A percentile compares a stretch with the other conserved stretches of the same genome.
Conservation (phyloP, 2,797 vertebrate species). For the Rhadinocentrus ornatus region DNA sequence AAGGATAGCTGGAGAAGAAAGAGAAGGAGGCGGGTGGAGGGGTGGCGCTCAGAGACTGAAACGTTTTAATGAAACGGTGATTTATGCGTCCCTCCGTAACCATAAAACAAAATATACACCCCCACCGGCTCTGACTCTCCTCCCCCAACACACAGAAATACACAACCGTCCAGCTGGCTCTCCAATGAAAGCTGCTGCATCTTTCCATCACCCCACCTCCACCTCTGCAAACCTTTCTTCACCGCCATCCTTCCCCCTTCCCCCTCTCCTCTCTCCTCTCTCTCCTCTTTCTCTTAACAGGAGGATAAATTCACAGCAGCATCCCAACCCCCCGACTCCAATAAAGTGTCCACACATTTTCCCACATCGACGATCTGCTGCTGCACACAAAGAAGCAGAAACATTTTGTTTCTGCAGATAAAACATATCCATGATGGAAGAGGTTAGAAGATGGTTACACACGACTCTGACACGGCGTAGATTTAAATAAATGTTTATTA, state of each 20-base stretch:
- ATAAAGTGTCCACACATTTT: constrained; percentile 60
- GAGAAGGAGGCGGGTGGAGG: constrained; percentile 13
- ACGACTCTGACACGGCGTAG: neutral
- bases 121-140: constrained; percentile 58
- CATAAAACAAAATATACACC: constrained; percentile 80
- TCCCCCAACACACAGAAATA: constrained; percentile 49
- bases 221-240: constrained; percentile 55
- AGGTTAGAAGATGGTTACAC: neutral
- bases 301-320: constrained; percentile 67
- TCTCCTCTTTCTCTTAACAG: constrained; percentile 38
- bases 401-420: neutral
- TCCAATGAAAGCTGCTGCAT: constrained; percentile 43
- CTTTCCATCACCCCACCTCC: constrained; percentile 46
- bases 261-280: constrained; percentile 28
- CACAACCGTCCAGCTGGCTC: constrained; percentile 36
- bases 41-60: constrained; percentile 48
- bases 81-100: constrained; percentile 76
- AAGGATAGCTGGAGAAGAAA: constrained; percentile 7
- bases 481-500: neutral
- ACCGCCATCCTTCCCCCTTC: constrained; percentile 44
- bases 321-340: constrained; percentile 67
- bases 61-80: constrained; percentile 80
- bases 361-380: constrained; percentile 26
- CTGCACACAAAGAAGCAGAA: constrained; percentile 54
- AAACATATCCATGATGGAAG: neutral